Percentiles rank a stretch among this genome's conserved stretches.
Conservation (phyloP, 2,888 invertebrate genomes). For the Leucozona laternaria region DNA sequence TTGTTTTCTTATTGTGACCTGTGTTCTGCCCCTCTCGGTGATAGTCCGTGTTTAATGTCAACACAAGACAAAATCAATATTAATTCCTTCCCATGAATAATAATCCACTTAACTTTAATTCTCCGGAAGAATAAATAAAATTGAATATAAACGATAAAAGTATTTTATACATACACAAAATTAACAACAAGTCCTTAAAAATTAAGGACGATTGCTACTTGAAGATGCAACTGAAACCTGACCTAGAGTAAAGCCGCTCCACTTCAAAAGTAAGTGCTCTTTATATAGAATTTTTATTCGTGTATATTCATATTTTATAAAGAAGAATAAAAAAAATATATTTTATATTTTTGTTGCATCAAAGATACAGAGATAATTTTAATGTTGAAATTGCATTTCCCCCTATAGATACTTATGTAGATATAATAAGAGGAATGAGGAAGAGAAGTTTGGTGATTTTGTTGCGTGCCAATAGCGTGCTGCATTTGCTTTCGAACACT, state of each 20-base stretch:
- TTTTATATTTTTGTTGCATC: neutral
- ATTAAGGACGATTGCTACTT: neutral
- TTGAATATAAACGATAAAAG: slow-evolving; percentile 63
- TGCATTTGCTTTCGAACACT: slow-evolving; percentile 21
- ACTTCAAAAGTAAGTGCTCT: slow-evolving; percentile 21
- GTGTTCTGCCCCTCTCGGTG: neutral
- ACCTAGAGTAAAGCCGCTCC: slow-evolving; percentile 12
- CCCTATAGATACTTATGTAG: neutral
- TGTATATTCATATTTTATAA: neutral
- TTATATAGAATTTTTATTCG: neutral
- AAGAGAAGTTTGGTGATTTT: neutral
- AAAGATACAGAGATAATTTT: slow-evolving; percentile 22
- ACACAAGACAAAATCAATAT: slow-evolving; percentile 63
- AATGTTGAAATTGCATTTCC: slow-evolving; percentile 61
- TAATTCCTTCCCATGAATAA: slow-evolving; percentile 70
- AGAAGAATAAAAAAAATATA: too few relatives aligned
- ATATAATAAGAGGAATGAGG: neutral
- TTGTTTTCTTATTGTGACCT: slow-evolving; percentile 28
- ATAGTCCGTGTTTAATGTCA: slow-evolving; percentile 32
- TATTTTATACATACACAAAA: slow-evolving; percentile 7
- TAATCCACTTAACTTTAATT: slow-evolving; percentile 70
- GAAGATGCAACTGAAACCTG: slow-evolving; percentile 33
- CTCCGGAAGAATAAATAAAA: slow-evolving; percentile 56
- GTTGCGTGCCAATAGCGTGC: slow-evolving; percentile 46
- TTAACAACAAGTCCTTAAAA: slow-evolving; percentile 19